Base-by-base conservation (phyloP, 2,888 invertebrate genomes). In the Mellilla xanthometata region DNA sequence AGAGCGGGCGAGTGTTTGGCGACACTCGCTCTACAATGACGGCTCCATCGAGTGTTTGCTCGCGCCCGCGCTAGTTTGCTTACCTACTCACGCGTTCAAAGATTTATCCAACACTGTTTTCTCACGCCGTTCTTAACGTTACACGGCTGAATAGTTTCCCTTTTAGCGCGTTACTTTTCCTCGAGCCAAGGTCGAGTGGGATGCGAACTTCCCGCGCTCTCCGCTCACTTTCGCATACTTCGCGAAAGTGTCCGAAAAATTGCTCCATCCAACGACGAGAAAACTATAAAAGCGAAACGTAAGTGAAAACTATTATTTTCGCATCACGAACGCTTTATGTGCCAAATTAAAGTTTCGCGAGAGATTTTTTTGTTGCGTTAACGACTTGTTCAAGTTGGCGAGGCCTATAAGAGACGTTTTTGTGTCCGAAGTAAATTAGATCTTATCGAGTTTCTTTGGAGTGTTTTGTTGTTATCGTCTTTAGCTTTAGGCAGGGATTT, bases 1-100 rank as follows among this genome's bases (percentile, higher is more conserved):
- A 57, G 60, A 60, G 55, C 52, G 61, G 54, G 58, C 56, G 59
- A 76, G 72, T 79, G 76, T 80, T 79, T 76, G 75, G 56, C 65
- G 66, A 78, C 73, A 77, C 75, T 74, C 71, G 61, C 67, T 65
- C 68, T 54, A 76, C 77, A 76, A 68, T 70, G 69, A 62, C 69
- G 57, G 65, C 60, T 55, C 58, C 60, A 58, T 64, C 49, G 52
- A 68, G 69, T 75, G 72, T 76, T 70, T 76, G 73, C 54, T 62
- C 67, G 62, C 62, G 61, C 61, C 60, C 52, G 52, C 55, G 54
- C 40, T 54, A 62, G 69, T 71, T 71, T 71, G 61, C 67, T 61
- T 65, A 65, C 64, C 63, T 60, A 66, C 67, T 68, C 60, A 49
- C 68, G 58, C 58, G 58, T 57, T 66, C 63, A 60, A 69, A 69